Evolutionary conservation across 2,888 invertebrate species (phyloP), one percentile per base, ranked within the genome.

Genomic region (Opisthograptis luteolata): DNA sequence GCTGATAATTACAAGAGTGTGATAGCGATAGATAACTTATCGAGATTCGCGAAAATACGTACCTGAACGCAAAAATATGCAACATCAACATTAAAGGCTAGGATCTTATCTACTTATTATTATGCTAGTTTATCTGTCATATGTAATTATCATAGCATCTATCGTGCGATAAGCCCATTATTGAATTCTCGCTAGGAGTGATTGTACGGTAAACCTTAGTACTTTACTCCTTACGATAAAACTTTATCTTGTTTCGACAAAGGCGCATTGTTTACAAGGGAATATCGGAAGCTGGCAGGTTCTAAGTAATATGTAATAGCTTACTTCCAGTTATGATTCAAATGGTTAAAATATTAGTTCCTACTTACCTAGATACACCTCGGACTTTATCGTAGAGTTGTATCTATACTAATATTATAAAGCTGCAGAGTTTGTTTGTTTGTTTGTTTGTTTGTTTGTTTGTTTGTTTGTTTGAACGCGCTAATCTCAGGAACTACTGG

Each of bases 61-160:
- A 40, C n/a, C n/a, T n/a, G n/a, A 43, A 30, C 34, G 31, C 44
- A 17, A 22, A 50, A 53, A 42, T 43, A 48, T 46, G 44, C 28
- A 46, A 64, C 42, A 57, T 17, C 42, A 9, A 47, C 35, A 54
- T 47, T 54, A 54, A 42, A 59, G 35, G 43, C 45, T 49, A 51
- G 28, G 51, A 55, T 59, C 45, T 60, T 58, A 64, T 61, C 60
- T 58, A 49, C 41, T n/a, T n/a, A n/a, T n/a, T n/a, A 42, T 27
- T 47, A 32, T 48, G 31, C 49, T 55, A 45, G 55, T 59, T 52
- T 45, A 49, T 48, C 37, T 43, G 35, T 28, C 47, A 22, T n/a
- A n/a, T n/a, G n/a, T n/a, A n/a, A n/a, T n/a, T n/a, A n/a, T n/a
- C n/a, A n/a, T 24, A 43, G 48, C 50, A 44, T 39, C 49, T 46